Evolutionary conservation across 2,797 vertebrate species (phyloP), one percentile per base, ranked within the genome.

Genomic region (Tinamus major): DNA sequence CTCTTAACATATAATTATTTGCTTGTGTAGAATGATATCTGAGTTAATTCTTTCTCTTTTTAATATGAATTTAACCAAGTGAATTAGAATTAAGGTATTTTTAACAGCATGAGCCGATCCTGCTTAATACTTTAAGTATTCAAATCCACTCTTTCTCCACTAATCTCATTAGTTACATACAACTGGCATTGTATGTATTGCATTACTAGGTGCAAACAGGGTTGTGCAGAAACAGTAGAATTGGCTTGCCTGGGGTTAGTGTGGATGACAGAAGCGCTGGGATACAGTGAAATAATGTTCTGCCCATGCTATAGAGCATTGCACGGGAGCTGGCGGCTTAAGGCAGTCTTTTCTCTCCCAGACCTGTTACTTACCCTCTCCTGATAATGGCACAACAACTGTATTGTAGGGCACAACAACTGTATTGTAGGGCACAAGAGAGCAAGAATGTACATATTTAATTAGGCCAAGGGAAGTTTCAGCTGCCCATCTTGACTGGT

Each of bases 21-120:
- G 55, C 39, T 86, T 59, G 26, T 64, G 27, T 59, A 46, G 84
- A 79, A 27, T 71, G 0, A 21, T 35, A 51, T 18, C 27, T 64
- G 15, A 79, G 58, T 69, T 79, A 76, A 69, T 90, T 62, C 12
- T 79, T 89, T 64, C 69, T 37, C 51, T 84, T 35, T 76, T 79
- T 79, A 65, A 56, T 87, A n/a, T 11, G 9, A 81, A 59, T 72
- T 78, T 81, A 84, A 80, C 33, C 18, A 76, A 71, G 31, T 68
- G 46, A 79, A 53, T 75, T 64, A 91, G 53, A 91, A 58, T 68
- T 37, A 79, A 76, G 51, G 23, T 1, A 11, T 72, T 75, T 93
- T 86, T 55, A 81, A 31, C 33, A 58, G 5, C 68, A 49, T 24
- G 12, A 79, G 10, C 29, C 39, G 69, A 21, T 83, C 72, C 41